Base-by-base conservation (phyloP, 2,888 invertebrate genomes). In the Callimorpha dominula region DNA sequence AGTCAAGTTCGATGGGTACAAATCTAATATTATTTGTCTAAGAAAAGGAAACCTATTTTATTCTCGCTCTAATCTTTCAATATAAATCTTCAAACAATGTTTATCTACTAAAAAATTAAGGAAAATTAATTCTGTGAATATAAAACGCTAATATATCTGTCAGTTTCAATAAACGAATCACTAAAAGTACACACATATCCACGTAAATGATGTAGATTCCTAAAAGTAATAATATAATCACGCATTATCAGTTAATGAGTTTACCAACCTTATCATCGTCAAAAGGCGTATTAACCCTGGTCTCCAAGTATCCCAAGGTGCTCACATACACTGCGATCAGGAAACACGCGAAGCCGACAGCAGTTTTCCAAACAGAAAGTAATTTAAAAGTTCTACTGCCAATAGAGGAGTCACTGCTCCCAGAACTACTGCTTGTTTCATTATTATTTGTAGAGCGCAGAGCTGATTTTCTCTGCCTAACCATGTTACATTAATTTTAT, bases 271-370 rank as follows among this genome's bases (percentile, higher is more conserved):
- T 98, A 80, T 97, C 97, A 81, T 97, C 97, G 85, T 97, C 97
- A 80, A 97, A 97, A 0, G 98, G 98, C 0, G 98, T 98, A 89
- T 98, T 98, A 0, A 99, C 98, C 81, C 98, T 96, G 0, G 98
- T 98, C 94, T 98, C 98, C 77, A 98, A 91, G 88, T 98, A 99
- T 2, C 98, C 98, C 85, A 97, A 93, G 82, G 97, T 97, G 69
- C 98, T 97, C 81, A 98, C 97, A 88, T 97, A 97, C 0, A 97
- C 96, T 4, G 98, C 98, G 68, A 98, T 95, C 0, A 96, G 91
- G 73, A 98, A 96, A 81, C 97, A 97, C 15, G 96, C 87, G 65
- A 95, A 95, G 11, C 97, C 97, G 17, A 97, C 90, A 42, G 95
- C 86, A 31, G 96, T 96, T 90, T 97, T 97, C 97, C 97, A 97